Conservation (phyloP, 2,113 vertebrate species). For the Zosterops borbonicus region DNA sequence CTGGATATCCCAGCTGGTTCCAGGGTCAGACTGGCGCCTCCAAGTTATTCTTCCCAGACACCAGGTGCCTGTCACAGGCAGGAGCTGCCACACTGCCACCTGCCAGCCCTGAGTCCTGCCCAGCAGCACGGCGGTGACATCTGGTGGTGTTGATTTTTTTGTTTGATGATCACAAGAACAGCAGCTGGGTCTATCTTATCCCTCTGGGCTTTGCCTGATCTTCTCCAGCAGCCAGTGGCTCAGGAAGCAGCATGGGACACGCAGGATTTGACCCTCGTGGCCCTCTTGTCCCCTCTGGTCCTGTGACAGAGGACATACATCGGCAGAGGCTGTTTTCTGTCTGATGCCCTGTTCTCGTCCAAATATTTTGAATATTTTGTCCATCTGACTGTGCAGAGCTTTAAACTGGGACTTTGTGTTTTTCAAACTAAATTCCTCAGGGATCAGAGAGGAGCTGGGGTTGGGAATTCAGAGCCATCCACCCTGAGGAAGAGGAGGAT, state of each 20-base stretch:
- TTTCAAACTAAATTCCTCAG: background rate
- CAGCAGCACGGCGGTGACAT: background rate
- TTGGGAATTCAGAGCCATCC: background rate
- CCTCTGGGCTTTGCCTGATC: background rate
- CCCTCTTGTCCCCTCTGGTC: background rate
- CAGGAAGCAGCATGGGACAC: rapidly evolving
- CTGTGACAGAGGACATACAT: background rate
- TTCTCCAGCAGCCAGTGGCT: background rate
- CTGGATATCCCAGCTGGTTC: background rate
- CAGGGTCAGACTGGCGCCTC: background rate
- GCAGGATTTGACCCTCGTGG: background rate
- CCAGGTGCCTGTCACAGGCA: background rate
- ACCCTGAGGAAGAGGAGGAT: background rate
- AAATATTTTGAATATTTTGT: background rate
- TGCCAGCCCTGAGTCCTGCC: background rate
- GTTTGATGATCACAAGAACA: background rate
- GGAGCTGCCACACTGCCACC: background rate
- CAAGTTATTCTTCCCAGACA: background rate
- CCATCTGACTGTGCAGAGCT: background rate
- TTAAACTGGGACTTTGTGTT: background rate
- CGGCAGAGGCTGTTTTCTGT: background rate
- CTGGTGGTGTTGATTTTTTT: background rate
- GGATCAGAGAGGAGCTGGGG: background rate
- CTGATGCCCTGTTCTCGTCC: background rate
- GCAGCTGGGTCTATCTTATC: background rate